phyloP scores from a whole-genome alignment of 2,888 invertebrate species.

The Patella pellucida region DNA sequence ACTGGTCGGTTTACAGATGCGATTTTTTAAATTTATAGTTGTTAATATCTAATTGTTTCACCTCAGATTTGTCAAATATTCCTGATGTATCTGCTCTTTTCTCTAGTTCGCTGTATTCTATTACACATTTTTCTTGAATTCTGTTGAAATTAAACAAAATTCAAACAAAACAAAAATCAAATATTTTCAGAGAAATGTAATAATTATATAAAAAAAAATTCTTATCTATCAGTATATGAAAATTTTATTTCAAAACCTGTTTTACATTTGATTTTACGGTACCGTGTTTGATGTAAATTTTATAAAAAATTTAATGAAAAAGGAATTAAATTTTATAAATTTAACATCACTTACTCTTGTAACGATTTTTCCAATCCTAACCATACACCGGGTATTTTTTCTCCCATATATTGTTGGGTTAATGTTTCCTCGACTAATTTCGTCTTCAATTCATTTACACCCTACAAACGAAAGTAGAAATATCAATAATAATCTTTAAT shows the following conservation, averaged over 20 bases:
- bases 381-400: constrained; percentile 69
- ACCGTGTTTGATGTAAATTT: too few species aligned
- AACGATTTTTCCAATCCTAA: constrained; percentile 64
- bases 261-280: too few species aligned
- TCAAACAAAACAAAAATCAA: neutral
- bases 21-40: too few species aligned
- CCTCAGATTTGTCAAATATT: constrained; percentile 62
- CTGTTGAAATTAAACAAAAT: constrained; percentile 15
- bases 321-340: too few species aligned
- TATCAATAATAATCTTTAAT: neutral
- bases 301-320: too few species aligned
- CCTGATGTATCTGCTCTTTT: constrained; percentile 54
- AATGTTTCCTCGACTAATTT: constrained; percentile 59
- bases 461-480: constrained; percentile 47
- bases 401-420: constrained; percentile 69
- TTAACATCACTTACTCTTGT: constrained; percentile 41
- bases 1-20: too few species aligned
- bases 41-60: constrained; percentile 24
- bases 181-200: neutral
- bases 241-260: too few species aligned
- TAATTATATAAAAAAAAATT: too few species aligned
- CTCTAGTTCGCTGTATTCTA: constrained; percentile 52
- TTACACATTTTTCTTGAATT: constrained; percentile 43
- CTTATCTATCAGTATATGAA: too few species aligned
- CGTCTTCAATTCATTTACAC: constrained; percentile 60